Percentiles rank a stretch among this genome's conserved stretches.
Evolutionary conservation across 2,113 vertebrate species (phyloP).

Genomic region (Stigmatopora nigra): DNA sequence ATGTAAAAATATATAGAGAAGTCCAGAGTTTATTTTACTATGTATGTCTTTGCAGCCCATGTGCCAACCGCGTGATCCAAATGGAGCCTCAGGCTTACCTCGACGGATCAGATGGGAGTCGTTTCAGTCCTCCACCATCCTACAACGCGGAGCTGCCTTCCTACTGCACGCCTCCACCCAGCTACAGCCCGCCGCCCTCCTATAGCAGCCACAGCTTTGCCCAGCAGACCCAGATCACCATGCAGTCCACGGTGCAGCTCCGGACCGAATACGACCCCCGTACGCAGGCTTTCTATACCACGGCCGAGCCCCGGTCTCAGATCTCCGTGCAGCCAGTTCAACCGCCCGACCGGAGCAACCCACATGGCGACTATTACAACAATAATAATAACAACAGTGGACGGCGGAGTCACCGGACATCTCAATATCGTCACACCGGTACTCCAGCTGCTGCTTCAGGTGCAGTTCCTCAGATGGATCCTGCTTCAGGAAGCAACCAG

Average conservation of each 20-base stretch:
- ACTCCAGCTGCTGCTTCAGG: constrained; percentile 40
- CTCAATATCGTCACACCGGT: constrained; percentile 29
- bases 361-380: constrained; percentile 49
- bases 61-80: constrained; percentile 93
- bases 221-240: constrained; percentile 96
- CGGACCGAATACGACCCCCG: constrained; percentile 93
- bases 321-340: constrained; percentile 87
- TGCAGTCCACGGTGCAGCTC: constrained; percentile 96
- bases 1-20: not conserved
- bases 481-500: constrained; percentile 53
- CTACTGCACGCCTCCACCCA: constrained; percentile 84
- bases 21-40: not conserved
- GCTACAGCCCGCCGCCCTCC: constrained; percentile 84
- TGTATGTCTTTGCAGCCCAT: constrained; percentile 72
- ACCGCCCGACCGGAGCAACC: constrained; percentile 43
- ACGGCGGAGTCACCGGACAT: constrained; percentile 22
- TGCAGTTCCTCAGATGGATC: constrained; percentile 57
- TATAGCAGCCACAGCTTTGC: constrained; percentile 92
- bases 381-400: constrained; percentile 24
- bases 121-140: constrained; percentile 78
- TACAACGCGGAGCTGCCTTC: constrained; percentile 85
- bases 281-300: constrained; percentile 94
- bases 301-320: constrained; percentile 87
- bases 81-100: constrained; percentile 85
- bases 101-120: constrained; percentile 70